Base-by-base conservation (phyloP, 2,888 invertebrate genomes). In the Drosophila phalerata region DNA sequence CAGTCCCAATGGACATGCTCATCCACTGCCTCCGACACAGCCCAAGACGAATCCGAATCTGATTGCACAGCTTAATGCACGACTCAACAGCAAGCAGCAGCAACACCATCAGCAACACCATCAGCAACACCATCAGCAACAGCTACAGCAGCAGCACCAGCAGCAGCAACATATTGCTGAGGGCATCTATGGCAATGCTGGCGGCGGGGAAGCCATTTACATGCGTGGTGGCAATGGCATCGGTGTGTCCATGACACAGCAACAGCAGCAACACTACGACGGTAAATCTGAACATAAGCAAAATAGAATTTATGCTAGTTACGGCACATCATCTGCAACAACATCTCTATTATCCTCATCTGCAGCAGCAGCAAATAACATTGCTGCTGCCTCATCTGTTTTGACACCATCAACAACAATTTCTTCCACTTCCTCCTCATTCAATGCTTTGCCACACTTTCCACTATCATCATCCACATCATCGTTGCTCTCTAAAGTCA, bases 61-160 rank as follows among this genome's bases (percentile, higher is more conserved):
- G 55, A 91, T 93, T 84, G 93, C 93, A 81, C 93, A 93, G 90
- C 84, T 93, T 30, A 93, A 92, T 85, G 92, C 93, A 66, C 91
- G 93, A 57, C 81, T 92, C 56, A 92, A 83, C 64, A 92, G 91
- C 66, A 90, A 90, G 22, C 22, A 22, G 22, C 22, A 22, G 22
- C 22, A 22, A 4, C 22, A 22, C 3, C 22, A 87, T 5, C 89
- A 86, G 5, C 88, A 84, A n/a, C 89, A 83, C 2, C 87, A 81
- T 10, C 81, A 81, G 45, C 82, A 78, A 8, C 82, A 78, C 13
- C 52, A 40, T 2, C 51, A 52, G 3, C 51, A 52, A 10, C 81
- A 81, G 47, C 82, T 77, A 9, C 82, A 78, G 11, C 81, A 81
- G 47, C 82, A 78, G 10, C 82, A 78, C 11, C 53, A 55, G 5